Conservation (phyloP, 2,113 vertebrate genomes). For the Centropus unirufus region DNA sequence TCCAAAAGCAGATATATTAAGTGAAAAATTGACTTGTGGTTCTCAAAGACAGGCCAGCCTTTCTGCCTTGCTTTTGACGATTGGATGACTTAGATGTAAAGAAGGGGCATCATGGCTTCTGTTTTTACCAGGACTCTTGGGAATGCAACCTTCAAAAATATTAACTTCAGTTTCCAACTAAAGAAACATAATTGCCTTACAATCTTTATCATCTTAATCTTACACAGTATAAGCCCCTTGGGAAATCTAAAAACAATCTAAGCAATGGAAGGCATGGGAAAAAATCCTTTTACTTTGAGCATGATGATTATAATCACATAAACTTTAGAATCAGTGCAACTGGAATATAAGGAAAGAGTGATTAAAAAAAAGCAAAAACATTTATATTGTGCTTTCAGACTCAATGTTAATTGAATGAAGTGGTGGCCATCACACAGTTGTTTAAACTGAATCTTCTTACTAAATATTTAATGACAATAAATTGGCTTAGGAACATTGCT, state of each 20-base stretch:
- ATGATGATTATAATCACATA: constrained; percentile 58
- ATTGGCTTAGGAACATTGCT: constrained; percentile 46
- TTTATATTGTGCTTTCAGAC: constrained; percentile 55
- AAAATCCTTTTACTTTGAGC: constrained; percentile 66
- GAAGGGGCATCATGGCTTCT: not conserved
- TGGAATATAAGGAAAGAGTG: constrained; percentile 35
- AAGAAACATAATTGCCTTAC: constrained; percentile 69
- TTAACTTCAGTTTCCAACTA: constrained; percentile 62
- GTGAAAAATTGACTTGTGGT: constrained; percentile 79
- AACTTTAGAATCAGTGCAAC: constrained; percentile 24
- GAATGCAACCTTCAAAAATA: constrained; percentile 40
- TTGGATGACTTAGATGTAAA: constrained; percentile 26
- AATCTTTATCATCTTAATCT: constrained; percentile 70
- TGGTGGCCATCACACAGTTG: not conserved
- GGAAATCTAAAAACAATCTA: constrained; percentile 72
- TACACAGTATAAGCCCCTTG: constrained; percentile 25
- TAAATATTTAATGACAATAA: constrained; percentile 61
- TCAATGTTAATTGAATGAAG: constrained; percentile 61
- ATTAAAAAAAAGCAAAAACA: constrained; percentile 61
- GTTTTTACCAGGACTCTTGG: constrained; percentile 42
- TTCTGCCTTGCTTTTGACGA: constrained; percentile 57
- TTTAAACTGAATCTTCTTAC: constrained; percentile 52
- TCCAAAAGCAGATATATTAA: constrained; percentile 78
- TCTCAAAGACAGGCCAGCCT: constrained; percentile 54
- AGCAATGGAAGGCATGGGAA: constrained; percentile 43